Conservation (phyloP, 2,797 vertebrate species). For the Hybognathus amarus region DNA sequence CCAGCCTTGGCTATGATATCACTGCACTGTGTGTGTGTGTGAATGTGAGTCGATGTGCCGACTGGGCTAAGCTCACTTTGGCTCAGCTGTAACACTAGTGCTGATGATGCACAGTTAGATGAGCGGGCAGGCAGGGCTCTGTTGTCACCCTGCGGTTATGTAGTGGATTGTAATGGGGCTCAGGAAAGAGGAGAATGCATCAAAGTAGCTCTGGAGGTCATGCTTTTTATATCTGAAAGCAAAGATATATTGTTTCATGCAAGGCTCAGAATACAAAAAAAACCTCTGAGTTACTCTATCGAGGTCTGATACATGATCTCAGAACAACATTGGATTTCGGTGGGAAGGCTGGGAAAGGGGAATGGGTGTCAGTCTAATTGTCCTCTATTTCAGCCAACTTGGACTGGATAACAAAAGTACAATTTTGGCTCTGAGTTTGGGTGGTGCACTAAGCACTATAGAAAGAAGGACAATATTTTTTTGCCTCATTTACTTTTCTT, state of each 20-base stretch:
- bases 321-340: constrained; percentile 31
- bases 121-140: constrained; percentile 42
- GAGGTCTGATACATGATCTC: constrained; percentile 36
- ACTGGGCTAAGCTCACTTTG: constrained; percentile 37
- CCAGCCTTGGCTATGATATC: constrained; percentile 43
- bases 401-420: constrained; percentile 26
- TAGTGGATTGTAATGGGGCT: constrained; percentile 53
- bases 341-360: constrained; percentile 20
- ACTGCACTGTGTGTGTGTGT: constrained; percentile 20
- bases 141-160: constrained; percentile 55
- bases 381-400: constrained; percentile 34
- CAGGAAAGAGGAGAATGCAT: constrained; percentile 53
- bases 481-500: constrained; percentile 5
- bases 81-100: constrained; percentile 48
- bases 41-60: neutral
- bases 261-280: neutral
- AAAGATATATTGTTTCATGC: constrained; percentile 49
- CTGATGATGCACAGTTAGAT: constrained; percentile 51
- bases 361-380: constrained; percentile 33
- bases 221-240: constrained; percentile 57
- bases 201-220: constrained; percentile 55
- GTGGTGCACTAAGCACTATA: constrained; percentile 13
- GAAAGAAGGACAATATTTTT: constrained; percentile 1
- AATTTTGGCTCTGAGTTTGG: constrained; percentile 31
- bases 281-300: constrained; percentile 17